Base-by-base conservation (phyloP, 37 sponge, comb jelly and placozoan species). In the Beroe ovata region DNA sequence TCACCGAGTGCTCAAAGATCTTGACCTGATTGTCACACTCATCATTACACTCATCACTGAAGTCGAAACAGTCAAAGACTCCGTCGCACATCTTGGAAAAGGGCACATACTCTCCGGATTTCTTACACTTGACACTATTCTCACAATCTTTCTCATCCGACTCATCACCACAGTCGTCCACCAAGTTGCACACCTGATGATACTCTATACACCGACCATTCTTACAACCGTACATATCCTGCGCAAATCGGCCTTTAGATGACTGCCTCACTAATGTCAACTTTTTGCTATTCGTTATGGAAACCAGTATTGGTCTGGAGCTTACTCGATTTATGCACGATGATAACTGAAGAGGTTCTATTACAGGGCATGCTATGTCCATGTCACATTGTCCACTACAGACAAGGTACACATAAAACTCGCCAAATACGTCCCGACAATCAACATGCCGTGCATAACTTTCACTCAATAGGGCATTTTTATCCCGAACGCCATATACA, bases 181-280 rank as follows among this genome's bases (percentile, higher is more conserved):
- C 69, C 69, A 66, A 66, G 34, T 66, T 66, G 35, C 69, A 66
- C 32, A 66, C 69, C 30, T 66, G 2, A 34, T 66, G 36, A 16
- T 33, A 66, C 4, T 34, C 14, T 3, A 32, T 6, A 18, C 69
- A 66, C 19, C 30, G 32, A 30, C 35, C 69, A 30, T 33, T 32
- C 32, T 26, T 18, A 32, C 69, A 66, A 66, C 16, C 69, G 36
- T 34, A 66, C 36, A 66, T 32, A 11, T 25, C 69, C 36, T 66
- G 25, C 1, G 35, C 30, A 29, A 66, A 33, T 11, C 19, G 2
- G 25, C 32, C 25, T 33, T 30, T 30, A 16, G 8, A 3, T 66
- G 16, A 2, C 30, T 33, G 33, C 1, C 25, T 66, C 14, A 30
- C 69, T 14, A 66, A 3, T 18, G 32, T 30, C 25, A 66, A 37